Conservation (phyloP, 2,113 vertebrate genomes). For the Cygnus buccinator region DNA sequence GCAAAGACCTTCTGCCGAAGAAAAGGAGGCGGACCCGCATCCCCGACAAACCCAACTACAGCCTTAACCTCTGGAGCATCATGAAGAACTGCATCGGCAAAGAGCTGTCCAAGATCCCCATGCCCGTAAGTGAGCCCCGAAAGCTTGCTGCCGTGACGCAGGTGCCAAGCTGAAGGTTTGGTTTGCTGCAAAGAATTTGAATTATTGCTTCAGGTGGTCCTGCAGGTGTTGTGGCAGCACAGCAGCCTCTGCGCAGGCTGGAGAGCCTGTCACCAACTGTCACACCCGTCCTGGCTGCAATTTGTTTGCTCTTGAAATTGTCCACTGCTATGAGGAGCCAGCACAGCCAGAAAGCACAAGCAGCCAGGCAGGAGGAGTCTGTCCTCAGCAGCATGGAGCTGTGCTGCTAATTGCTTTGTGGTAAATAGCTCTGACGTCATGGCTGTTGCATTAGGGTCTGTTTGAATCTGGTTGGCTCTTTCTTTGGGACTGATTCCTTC, state of each 20-base stretch:
- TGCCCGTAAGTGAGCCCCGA: constrained; percentile 83
- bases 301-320: background rate
- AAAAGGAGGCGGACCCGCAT: constrained; percentile 86
- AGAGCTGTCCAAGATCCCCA: constrained; percentile 98
- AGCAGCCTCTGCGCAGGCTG: background rate
- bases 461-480: background rate
- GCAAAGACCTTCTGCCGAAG: constrained; percentile 78
- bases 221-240: background rate
- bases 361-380: background rate
- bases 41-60: constrained; percentile 98
- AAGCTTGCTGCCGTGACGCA: background rate
- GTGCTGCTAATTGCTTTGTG: background rate
- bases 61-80: constrained; percentile 99
- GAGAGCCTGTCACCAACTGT: background rate
- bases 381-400: background rate
- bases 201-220: background rate
- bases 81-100: constrained; percentile 99
- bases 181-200: background rate
- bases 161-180: fast-evolving
- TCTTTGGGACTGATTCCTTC: background rate
- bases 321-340: background rate
- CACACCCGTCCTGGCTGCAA: background rate
- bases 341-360: too few species aligned
- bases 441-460: background rate
- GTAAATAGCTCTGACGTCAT: background rate